Base-by-base conservation (phyloP, 2,113 vertebrate genomes). In the Cheirogaleus medius region DNA sequence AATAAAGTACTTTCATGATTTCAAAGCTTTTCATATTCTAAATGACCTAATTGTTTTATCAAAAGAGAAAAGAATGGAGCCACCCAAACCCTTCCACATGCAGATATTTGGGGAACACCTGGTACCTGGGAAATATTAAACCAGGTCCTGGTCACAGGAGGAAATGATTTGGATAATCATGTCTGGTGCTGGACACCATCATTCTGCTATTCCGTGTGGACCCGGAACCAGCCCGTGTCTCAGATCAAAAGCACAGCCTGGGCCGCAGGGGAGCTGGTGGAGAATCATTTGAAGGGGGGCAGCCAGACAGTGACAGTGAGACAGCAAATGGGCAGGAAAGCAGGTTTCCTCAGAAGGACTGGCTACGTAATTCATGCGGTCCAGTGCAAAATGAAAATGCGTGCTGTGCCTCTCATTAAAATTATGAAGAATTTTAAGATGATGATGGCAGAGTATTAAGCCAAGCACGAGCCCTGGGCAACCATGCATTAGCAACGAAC, bases 81-180 rank as follows among this genome's bases (percentile, higher is more conserved):
- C 95, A 97, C 96, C 96, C 98, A 97, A 97, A 96, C 73, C 96
- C 76, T 97, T 98, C 95, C 97, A 98, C 90, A 86, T 97, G 97
- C 95, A 69, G 90, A 84, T 95, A 94, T 96, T 97, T 94, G 95
- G 71, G 93, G 95, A 97, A 95, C 98, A 98, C 98, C 98, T 98
- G 98, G 97, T 97, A 98, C 97, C 98, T 98, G 98, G 98, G 94
- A 98, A 97, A 78, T 88, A 98, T 98, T 98, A 98, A 97, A 69
- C 73, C 84, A 54, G 96, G 97, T 97, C 98, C 95, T 98, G 97
- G 98, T 97, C 98, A 98, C 98, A 98, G 96, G 97, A 97, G 97
- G 98, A 96, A 98, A 34, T 97, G 96, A 98, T 98, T 97, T 98
- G 92, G 94, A 76, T 98, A 98, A 98, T 98, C 84, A 74, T 15